phyloP scores from a whole-genome alignment of 1,140 invertebrate genomes.

The Zaprionus taronus region DNA sequence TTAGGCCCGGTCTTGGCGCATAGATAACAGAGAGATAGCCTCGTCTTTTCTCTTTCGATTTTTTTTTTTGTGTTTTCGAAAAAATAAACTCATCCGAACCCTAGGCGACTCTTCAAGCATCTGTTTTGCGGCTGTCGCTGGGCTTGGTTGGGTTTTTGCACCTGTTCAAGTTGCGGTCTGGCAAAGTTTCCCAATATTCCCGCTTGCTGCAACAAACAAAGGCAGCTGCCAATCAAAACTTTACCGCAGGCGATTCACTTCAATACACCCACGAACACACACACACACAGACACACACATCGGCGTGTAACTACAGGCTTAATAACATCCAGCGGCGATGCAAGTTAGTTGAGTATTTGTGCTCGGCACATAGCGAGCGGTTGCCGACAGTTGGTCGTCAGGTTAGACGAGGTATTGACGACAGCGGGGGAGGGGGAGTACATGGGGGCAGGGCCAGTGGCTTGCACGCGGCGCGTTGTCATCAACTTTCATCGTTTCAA shows the following conservation, averaged over 20 bases:
- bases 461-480: constrained; percentile 57
- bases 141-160: constrained; percentile 32
- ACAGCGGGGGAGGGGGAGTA: background rate
- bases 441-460: background rate
- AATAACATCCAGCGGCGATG: constrained; percentile 32
- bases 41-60: background rate
- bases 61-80: background rate
- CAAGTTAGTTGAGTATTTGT: constrained; percentile 19
- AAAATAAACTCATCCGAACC: constrained; percentile 9
- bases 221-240: constrained; percentile 77
- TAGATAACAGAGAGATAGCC: constrained; percentile 24
- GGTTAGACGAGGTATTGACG: background rate
- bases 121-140: background rate
- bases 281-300: constrained; percentile 19
- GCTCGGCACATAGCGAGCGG: constrained; percentile 22
- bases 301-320: constrained; percentile 25
- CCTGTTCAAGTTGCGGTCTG: constrained; percentile 67
- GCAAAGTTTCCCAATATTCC: constrained; percentile 46
- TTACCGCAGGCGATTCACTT: constrained; percentile 50
- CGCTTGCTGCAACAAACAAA: constrained; percentile 44
- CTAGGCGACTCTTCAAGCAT: background rate
- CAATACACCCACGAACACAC: constrained; percentile 17
- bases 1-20: background rate
- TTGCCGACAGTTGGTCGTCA: constrained; percentile 58
- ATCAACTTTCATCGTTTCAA: constrained; percentile 67